These are phyloP conservation scores for Epizoanthus illoricatus DNA, from an alignment of 92 coral and sea anemone species.

Conservation along the genomic window DNA sequence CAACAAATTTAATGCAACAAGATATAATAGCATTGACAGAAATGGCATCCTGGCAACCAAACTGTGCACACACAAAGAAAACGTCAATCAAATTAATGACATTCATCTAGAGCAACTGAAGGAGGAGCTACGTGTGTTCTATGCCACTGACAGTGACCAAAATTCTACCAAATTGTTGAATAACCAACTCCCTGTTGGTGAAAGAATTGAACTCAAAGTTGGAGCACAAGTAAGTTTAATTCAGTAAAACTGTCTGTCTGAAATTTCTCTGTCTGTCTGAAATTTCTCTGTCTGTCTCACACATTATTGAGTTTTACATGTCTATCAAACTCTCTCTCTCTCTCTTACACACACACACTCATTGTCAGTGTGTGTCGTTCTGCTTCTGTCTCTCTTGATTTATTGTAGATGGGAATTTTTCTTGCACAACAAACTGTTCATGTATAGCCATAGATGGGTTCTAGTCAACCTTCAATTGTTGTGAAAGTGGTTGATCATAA, in stretches of 20 bases:
- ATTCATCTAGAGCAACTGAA: constrained; percentile 71
- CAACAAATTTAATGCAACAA: constrained; percentile 69
- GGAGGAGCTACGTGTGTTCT: constrained; percentile 66
- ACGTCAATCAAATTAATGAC: constrained; percentile 94
- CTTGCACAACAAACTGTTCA: too few relatives aligned
- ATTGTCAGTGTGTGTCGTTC: too few relatives aligned
- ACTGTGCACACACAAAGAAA: constrained; percentile 95
- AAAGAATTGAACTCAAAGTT: constrained; percentile 77
- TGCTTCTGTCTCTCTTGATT: too few relatives aligned
- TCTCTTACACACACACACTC: too few relatives aligned
- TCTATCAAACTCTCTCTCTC: too few relatives aligned
- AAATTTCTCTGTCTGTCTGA: neutral
- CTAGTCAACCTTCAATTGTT: too few relatives aligned
- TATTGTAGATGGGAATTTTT: too few relatives aligned
- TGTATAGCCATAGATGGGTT: too few relatives aligned
- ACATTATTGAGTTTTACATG: neutral
- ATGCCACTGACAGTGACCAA: constrained; percentile 86
- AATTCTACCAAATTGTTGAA: constrained; percentile 60
- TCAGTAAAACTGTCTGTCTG: neutral
- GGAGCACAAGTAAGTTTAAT: constrained; percentile 83
- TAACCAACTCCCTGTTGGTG: constrained; percentile 81
- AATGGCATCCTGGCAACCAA: constrained; percentile 89
- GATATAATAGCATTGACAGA: constrained; percentile 69
- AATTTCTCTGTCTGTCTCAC: neutral
- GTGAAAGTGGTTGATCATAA: too few relatives aligned